Evolutionary conservation across 2,888 invertebrate genomes (phyloP).

Genomic region (Polymixis lichenea): DNA sequence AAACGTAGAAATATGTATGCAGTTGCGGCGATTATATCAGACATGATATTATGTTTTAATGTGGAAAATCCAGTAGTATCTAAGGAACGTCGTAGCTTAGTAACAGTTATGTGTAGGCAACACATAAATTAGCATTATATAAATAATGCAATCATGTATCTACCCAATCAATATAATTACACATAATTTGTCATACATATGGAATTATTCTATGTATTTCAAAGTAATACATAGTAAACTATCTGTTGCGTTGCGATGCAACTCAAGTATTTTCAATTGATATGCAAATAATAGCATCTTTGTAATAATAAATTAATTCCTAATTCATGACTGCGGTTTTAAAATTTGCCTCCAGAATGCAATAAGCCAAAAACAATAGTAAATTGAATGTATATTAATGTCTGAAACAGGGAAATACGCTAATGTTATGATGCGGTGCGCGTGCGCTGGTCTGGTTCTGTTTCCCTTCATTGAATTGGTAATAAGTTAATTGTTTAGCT

Average conservation of each 20-base stretch:
- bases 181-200: conserved; percentile 29
- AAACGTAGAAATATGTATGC: not conserved
- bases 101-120: conserved; percentile 24
- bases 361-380: conserved; percentile 59
- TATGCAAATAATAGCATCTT: conserved; percentile 12
- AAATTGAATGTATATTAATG: conserved; percentile 52
- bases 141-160: conserved; percentile 19
- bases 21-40: conserved; percentile 4
- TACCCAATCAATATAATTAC: conserved; percentile 6
- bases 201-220: conserved; percentile 24
- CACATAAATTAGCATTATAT: conserved; percentile 27
- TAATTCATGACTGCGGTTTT: conserved; percentile 56
- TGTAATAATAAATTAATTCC: conserved; percentile 56
- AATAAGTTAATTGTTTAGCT: conserved; percentile 82
- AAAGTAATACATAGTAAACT: conserved; percentile 19
- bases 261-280: conserved; percentile 6
- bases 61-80: conserved; percentile 11
- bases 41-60: not conserved
- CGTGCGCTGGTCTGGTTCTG: conserved; percentile 72
- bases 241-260: conserved; percentile 47
- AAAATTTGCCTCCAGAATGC: conserved; percentile 47
- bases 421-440: conserved; percentile 70
- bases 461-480: conserved; percentile 87
- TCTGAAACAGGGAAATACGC: conserved; percentile 43
- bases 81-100: conserved; percentile 11